Conservation (phyloP, 2,797 vertebrate species). For the Serranus cabrilla region DNA sequence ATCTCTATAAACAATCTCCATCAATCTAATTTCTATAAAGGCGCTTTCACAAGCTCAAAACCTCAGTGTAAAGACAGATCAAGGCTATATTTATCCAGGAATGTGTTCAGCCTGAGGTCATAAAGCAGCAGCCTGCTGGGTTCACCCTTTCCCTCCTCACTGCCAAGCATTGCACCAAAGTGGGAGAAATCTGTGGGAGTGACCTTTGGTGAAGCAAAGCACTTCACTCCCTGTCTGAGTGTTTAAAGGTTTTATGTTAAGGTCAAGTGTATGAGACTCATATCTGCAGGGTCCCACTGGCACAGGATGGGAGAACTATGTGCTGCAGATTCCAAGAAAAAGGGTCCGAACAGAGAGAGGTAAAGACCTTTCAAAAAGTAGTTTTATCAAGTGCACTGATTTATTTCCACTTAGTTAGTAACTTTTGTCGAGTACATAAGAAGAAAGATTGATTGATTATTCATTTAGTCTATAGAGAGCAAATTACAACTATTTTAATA, state of each 20-base stretch:
- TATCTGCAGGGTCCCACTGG: conserved; percentile 66
- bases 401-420: not conserved
- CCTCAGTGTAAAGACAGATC: conserved; percentile 49
- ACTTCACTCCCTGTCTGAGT: conserved; percentile 73
- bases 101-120: conserved; percentile 60
- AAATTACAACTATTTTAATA: not conserved
- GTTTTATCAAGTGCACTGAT: not conserved
- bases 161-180: conserved; percentile 59
- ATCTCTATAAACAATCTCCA: conserved; percentile 16
- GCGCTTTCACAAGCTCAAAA: conserved; percentile 26
- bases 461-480: not conserved
- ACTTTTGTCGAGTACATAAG: not conserved
- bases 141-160: conserved; percentile 65
- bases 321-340: conserved; percentile 9
- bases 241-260: conserved; percentile 79
- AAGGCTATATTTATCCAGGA: conserved; percentile 68
- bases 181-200: conserved; percentile 77
- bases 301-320: conserved; percentile 37
- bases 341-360: not conserved
- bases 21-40: conserved; percentile 14
- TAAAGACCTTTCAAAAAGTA: not conserved
- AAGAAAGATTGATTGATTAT: not conserved
- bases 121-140: conserved; percentile 53
- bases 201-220: conserved; percentile 80
- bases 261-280: conserved; percentile 76